phyloP scores from a whole-genome alignment of 2,113 vertebrate species.

The Poecilia latipinna region DNA sequence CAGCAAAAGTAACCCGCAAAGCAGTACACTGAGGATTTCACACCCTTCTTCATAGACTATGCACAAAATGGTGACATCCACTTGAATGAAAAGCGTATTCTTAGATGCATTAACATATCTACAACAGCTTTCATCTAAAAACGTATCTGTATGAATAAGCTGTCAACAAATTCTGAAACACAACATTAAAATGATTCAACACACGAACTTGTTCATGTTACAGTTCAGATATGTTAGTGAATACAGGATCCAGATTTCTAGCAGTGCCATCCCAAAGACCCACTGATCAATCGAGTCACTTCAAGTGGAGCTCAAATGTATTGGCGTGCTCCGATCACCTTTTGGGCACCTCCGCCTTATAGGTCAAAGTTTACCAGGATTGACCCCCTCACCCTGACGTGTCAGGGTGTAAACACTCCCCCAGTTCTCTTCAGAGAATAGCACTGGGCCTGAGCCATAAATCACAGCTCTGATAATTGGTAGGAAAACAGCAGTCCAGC shows the following conservation, averaged over 20 bases:
- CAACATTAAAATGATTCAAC: background rate
- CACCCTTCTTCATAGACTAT: background rate
- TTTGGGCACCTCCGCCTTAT: constrained; percentile 32
- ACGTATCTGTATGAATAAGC: background rate
- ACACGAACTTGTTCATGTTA: background rate
- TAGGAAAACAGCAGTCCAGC: constrained; percentile 79
- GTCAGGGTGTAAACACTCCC: constrained; percentile 71
- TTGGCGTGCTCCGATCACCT: constrained; percentile 30
- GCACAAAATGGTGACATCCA: background rate
- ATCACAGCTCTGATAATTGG: constrained; percentile 81
- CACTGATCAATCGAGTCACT: constrained; percentile 44
- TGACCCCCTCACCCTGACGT: constrained; percentile 64
- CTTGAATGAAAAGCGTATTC: background rate
- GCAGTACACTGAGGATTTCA: background rate
- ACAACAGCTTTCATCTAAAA: too few relatives aligned
- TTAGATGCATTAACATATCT: background rate
- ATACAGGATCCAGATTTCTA: constrained; percentile 25
- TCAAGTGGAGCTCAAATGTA: constrained; percentile 37
- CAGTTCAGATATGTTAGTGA: constrained; percentile 2
- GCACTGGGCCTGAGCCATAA: constrained; percentile 68
- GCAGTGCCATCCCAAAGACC: constrained; percentile 37
- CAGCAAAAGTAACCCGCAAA: too few relatives aligned
- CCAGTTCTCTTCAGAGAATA: constrained; percentile 69
- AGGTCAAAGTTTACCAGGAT: constrained; percentile 70
- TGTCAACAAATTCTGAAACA: background rate